Base-by-base conservation (phyloP, 1,140 invertebrate genomes). In the Dendrolimus punctatus region DNA sequence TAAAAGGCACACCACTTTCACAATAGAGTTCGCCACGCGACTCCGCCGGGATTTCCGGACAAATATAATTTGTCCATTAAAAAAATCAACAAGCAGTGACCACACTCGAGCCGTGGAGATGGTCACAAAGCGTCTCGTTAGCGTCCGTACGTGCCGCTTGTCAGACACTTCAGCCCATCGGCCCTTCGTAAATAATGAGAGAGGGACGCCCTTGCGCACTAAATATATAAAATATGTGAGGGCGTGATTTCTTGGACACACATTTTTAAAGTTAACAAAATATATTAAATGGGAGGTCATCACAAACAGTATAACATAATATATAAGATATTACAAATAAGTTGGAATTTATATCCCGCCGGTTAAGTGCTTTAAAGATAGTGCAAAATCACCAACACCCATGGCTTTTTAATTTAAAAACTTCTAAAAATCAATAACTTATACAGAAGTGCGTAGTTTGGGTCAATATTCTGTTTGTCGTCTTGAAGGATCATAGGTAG, bases 171-270 rank as follows among this genome's bases (percentile, higher is more conserved):
- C 76, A 82, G 64, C 66, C 78, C 73, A 77, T 76, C 81, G 75
- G 82, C 80, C 83, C 83, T 84, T 83, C 78, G 74, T 84, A 86
- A 86, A 86, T 86, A 86, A 86, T 86, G 79, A 86, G 80, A 82
- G 77, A 80, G 80, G 78, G 73, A 60, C 66, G 69, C 68, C 72
- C 64, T 74, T 59, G 61, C 53, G 50, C 54, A 54, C 48, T 47
- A 59, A 58, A 53, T 50, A 55, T 55, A 49, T 53, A 64, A 53
- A 58, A 60, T 41, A 40, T 52, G 44, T 43, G 46, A 43, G 59
- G 53, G 23, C 40, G 49, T 37, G 39, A 44, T 6, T 40, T 49
- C 42, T 60, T 49, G 9, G 2, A 6, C 10, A 23, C 8, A 37
- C 8, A 37, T 6, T 46, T 46, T 39, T 9, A 4, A 4, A 46